Base-by-base conservation (phyloP, 2,113 vertebrate species). In the Jaculus jaculus region DNA sequence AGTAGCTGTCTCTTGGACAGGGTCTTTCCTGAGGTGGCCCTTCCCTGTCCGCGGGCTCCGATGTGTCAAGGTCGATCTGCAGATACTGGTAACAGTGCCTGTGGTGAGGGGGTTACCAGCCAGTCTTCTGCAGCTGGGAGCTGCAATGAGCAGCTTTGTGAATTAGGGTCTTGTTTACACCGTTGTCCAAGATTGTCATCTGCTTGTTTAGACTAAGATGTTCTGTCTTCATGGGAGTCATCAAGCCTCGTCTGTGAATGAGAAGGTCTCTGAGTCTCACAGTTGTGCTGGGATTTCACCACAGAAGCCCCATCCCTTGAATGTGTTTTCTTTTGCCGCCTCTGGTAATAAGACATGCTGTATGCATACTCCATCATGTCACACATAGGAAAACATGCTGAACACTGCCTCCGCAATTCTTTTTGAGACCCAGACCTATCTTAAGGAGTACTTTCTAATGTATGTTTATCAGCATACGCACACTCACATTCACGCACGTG, bases 121-220 rank as follows among this genome's bases (percentile, higher is more conserved):
- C 92, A 92, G 6, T 68, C 90, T 83, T 66, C 93, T 69, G 95
- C 94, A 96, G 94, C 96, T 96, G 97, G 92, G 88, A 93, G 90
- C 84, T 85, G 74, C 88, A 95, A 96, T 95, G 93, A 96, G 88
- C 85, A 85, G 88, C 92, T 95, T 86, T 82, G 26, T 96, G 95
- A 97, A 97, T 96, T 87, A 96, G 93, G 85, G 90, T 58, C 95
- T 96, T 95, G 90, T 97, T 96, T 92, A 94, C 13, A 58, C 93
- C 89, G 90, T 71, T 93, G 94, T 94, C 95, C 92, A 93, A 94
- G 82, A 97, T 96, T 96, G 95, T 96, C 94, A 92, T 93, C 82
- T 97, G 96, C 96, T 97, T 97, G 96, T 96, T 96, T 96, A 93
- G 90, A 80, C 90, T 79, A 84, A 95, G 94, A 93, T 69, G n/a